These are phyloP conservation scores for Luidia sarsii DNA, from an alignment of 53 echinoderm and acorn worm species.

Conservation along the genomic window DNA sequence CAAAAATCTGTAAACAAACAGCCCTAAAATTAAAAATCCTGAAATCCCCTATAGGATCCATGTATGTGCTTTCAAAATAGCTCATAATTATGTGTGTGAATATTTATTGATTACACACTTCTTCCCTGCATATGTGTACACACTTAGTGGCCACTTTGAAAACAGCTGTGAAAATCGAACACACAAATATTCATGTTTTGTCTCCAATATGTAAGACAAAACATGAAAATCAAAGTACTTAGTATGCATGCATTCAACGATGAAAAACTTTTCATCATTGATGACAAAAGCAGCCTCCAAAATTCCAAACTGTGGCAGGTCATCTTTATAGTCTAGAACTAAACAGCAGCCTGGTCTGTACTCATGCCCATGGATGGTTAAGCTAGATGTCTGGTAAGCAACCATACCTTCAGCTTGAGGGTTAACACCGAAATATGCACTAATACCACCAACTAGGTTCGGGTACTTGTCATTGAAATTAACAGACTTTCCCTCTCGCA, in stretches of 20 bases:
- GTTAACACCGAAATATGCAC: slow-evolving; percentile 1
- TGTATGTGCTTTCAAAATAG: slow-evolving; percentile 5
- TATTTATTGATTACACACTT: slow-evolving; percentile 41
- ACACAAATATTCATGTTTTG: neutral
- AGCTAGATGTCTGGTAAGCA: slow-evolving; percentile 32
- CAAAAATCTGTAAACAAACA: no score
- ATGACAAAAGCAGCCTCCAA: slow-evolving; percentile 30
- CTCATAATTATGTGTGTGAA: slow-evolving; percentile 37
- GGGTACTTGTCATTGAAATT: slow-evolving; percentile 24
- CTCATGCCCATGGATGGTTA: slow-evolving; percentile 45
- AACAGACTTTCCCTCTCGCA: slow-evolving; percentile 52
- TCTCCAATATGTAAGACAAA: slow-evolving; percentile 23
- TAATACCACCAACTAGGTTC: slow-evolving; percentile 29
- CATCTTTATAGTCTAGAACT: slow-evolving; percentile 37
- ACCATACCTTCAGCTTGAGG: neutral
- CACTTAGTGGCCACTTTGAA: slow-evolving; percentile 62
- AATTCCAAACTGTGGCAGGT: slow-evolving; percentile 56
- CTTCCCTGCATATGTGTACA: neutral
- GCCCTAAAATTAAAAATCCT: no score
- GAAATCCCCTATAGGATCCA: neutral
- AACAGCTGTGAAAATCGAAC: slow-evolving; percentile 28
- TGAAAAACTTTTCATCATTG: slow-evolving; percentile 48
- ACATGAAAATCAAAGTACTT: slow-evolving; percentile 41
- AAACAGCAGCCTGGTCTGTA: slow-evolving; percentile 50
- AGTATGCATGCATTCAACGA: slow-evolving; percentile 23